These are phyloP conservation scores for Bergia puertoricense DNA, from an alignment of 92 coral and sea anemone genomes.

Conservation along the genomic window DNA sequence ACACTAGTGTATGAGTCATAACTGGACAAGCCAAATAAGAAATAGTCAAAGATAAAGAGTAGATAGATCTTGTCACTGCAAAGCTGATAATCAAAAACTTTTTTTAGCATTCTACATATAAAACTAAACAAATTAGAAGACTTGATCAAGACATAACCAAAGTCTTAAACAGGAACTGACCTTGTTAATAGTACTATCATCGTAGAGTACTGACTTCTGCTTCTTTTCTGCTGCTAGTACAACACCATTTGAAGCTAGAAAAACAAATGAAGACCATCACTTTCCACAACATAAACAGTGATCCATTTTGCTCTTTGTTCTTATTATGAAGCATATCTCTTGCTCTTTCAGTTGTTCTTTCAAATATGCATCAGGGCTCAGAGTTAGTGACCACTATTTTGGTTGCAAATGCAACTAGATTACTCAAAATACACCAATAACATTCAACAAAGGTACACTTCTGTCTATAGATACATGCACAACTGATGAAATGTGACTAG, in stretches of 20 bases:
- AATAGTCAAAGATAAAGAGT: too few species aligned
- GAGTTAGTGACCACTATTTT: too few species aligned
- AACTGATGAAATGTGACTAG: too few species aligned
- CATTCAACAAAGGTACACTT: neutral
- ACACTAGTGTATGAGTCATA: too few species aligned
- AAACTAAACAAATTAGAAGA: too few species aligned
- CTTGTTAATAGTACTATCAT: slow-evolving; percentile 96
- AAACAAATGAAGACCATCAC: neutral
- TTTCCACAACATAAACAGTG: neutral
- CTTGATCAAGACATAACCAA: too few species aligned
- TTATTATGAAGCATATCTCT: neutral
- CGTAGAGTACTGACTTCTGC: slow-evolving; percentile 94
- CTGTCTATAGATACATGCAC: neutral
- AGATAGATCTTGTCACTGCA: too few species aligned
- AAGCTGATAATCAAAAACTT: neutral
- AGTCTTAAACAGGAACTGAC: slow-evolving; percentile 33
- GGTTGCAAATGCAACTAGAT: too few species aligned
- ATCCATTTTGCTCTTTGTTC: neutral
- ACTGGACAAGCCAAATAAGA: too few species aligned
- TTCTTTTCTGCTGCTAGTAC: slow-evolving; percentile 99
- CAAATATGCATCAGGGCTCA: neutral
- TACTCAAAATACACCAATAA: too few species aligned
- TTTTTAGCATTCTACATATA: too few species aligned
- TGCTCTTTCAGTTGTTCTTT: neutral
- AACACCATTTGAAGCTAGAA: slow-evolving; percentile 94